Conservation (phyloP, 2,797 vertebrate genomes). For the Microchirus variegatus region DNA sequence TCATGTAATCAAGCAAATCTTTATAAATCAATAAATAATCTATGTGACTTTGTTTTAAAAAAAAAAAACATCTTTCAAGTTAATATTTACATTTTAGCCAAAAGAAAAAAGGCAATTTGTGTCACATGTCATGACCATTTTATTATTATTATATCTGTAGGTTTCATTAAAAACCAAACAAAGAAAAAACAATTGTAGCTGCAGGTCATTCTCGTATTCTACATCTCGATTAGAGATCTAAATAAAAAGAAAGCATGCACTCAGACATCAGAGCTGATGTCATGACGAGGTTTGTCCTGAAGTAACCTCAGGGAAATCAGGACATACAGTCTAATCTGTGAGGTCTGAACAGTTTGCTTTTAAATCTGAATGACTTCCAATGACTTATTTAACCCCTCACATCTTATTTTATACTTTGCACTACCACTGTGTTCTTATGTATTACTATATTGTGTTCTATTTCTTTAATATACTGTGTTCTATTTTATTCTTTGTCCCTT, state of each 20-base stretch:
- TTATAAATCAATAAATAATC: neutral
- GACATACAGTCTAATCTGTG: conserved; percentile 5
- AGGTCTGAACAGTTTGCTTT: conserved; percentile 4
- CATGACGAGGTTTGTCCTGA: conserved; percentile 37
- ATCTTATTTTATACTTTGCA: neutral
- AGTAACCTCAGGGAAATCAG: conserved; percentile 18
- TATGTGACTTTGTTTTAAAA: neutral
- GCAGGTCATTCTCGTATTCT: conserved; percentile 33
- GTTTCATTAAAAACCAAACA: conserved; percentile 19
- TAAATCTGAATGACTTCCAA: neutral
- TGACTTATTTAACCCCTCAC: neutral
- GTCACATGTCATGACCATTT: neutral
- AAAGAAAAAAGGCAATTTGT: conserved; percentile 3
- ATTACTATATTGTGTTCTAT: too few relatives aligned
- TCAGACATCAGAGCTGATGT: conserved; percentile 40
- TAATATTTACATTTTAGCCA: neutral
- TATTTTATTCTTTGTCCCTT: too few relatives aligned
- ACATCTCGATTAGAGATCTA: conserved; percentile 44
- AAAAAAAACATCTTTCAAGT: neutral
- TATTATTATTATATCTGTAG: conserved; percentile 8
- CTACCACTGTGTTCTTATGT: too few relatives aligned
- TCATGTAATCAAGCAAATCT: neutral
- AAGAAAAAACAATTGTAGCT: conserved; percentile 22
- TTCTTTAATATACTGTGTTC: too few relatives aligned
- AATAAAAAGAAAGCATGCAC: conserved; percentile 45